Conservation (phyloP, 2,888 invertebrate species). For the Phaedon cochleariae region DNA sequence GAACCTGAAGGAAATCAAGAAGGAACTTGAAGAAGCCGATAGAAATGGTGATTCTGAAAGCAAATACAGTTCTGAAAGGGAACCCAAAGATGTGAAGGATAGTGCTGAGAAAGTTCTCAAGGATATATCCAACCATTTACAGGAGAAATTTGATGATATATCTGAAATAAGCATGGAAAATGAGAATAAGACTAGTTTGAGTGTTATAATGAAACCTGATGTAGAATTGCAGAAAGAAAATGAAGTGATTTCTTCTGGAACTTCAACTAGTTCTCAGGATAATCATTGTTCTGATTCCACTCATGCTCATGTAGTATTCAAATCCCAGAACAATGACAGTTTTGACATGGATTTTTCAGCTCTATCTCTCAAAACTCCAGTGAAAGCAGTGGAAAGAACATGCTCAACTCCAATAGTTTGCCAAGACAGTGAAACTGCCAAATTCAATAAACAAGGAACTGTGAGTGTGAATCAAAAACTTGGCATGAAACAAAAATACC, state of each 20-base stretch:
- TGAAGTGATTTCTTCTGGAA: not conserved
- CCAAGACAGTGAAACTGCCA: not conserved
- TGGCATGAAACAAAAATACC: constrained; percentile 32
- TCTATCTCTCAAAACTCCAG: constrained; percentile 36
- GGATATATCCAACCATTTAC: not conserved
- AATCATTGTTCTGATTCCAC: not conserved
- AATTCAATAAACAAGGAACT: constrained; percentile 35
- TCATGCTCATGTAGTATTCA: not conserved
- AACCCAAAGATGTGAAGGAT: not conserved
- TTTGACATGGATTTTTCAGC: constrained; percentile 42
- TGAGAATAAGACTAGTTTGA: not conserved
- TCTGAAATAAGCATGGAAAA: not conserved
- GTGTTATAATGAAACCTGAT: not conserved
- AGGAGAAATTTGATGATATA: not conserved
- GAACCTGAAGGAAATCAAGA: constrained; percentile 31
- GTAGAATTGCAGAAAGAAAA: not conserved
- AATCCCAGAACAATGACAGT: constrained; percentile 39
- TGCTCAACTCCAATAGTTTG: constrained; percentile 12
- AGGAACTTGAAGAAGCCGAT: constrained; percentile 28
- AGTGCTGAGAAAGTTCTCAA: not conserved
- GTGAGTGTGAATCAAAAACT: constrained; percentile 37
- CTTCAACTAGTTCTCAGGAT: no score
- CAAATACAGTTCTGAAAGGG: not conserved
- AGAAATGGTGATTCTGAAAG: not conserved
- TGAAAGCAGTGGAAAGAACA: constrained; percentile 18